Evolutionary conservation across 2,113 vertebrate genomes (phyloP).

Genomic region (Pionites leucogaster): DNA sequence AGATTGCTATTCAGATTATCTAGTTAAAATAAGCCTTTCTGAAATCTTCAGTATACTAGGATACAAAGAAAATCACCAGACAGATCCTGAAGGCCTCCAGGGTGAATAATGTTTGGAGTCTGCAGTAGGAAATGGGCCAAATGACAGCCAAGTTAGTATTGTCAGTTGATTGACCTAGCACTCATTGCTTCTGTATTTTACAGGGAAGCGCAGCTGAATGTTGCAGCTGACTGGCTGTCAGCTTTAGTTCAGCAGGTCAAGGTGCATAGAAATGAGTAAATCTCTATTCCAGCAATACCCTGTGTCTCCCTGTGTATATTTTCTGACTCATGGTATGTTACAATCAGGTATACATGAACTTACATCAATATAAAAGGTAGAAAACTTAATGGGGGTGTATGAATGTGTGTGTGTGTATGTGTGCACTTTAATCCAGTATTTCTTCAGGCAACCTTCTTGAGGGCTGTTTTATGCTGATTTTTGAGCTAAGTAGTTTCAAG

Average conservation of each 20-base stretch:
- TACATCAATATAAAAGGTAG: neutral
- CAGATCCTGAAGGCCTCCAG: slow-evolving; percentile 65
- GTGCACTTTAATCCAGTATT: neutral
- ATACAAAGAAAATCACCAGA: slow-evolving; percentile 64
- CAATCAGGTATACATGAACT: neutral
- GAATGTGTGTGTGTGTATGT: neutral
- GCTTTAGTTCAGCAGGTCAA: slow-evolving; percentile 80
- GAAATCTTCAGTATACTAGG: slow-evolving; percentile 72
- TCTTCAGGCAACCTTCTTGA: neutral
- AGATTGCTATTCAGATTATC: slow-evolving; percentile 79
- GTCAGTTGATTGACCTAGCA: slow-evolving; percentile 62
- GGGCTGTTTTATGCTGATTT: neutral
- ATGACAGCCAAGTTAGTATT: slow-evolving; percentile 52
- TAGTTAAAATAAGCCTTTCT: slow-evolving; percentile 80
- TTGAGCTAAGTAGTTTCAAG: neutral
- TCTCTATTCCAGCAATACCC: neutral
- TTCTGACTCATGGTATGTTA: neutral
- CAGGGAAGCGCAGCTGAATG: slow-evolving; percentile 8
- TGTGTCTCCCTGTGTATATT: neutral
- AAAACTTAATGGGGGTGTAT: neutral
- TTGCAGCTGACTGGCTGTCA: slow-evolving; percentile 66
- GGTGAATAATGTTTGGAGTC: slow-evolving; percentile 74
- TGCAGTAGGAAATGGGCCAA: slow-evolving; percentile 60
- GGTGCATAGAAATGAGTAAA: slow-evolving; percentile 17
- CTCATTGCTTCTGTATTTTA: slow-evolving; percentile 41